These are phyloP conservation scores for Drosophila santomea DNA, from an alignment of 1,140 invertebrate species.

Conservation along the genomic window DNA sequence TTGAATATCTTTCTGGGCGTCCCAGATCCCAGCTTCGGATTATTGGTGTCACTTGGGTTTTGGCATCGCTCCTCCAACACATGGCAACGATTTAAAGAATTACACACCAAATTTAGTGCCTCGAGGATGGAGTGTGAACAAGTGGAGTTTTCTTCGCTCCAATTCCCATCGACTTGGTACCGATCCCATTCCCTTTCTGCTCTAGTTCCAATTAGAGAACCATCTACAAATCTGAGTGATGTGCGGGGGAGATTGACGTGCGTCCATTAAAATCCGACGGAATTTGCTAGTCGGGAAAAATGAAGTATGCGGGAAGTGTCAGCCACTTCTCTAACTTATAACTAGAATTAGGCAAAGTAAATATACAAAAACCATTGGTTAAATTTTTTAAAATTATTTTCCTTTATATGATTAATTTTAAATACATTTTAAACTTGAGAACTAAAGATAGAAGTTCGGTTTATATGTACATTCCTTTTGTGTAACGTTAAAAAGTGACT, in stretches of 20 bases:
- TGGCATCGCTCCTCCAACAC: conserved; percentile 53
- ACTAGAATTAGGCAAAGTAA: no score
- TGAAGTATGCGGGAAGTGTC: no score
- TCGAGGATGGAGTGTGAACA: conserved; percentile 25
- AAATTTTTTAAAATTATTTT: no score
- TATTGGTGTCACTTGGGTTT: conserved; percentile 66
- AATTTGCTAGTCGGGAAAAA: not conserved
- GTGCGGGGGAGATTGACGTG: conserved; percentile 28
- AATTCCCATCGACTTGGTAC: not conserved
- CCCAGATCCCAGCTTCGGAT: conserved; percentile 61
- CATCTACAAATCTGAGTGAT: conserved; percentile 66
- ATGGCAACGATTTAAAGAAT: conserved; percentile 79
- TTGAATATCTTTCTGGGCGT: conserved; percentile 43
- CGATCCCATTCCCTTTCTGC: conserved; percentile 15
- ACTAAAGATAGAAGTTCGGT: no score
- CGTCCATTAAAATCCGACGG: conserved; percentile 45
- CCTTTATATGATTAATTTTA: no score
- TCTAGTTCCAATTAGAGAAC: conserved; percentile 65
- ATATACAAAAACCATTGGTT: no score
- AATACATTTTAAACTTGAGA: no score
- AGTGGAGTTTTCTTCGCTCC: conserved; percentile 16
- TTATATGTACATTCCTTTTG: no score
- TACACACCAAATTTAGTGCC: conserved; percentile 80
- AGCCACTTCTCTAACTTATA: no score
- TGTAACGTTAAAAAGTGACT: no score